Conservation (phyloP, 2,888 invertebrate species). For the Lasioglossum leucozonium region DNA sequence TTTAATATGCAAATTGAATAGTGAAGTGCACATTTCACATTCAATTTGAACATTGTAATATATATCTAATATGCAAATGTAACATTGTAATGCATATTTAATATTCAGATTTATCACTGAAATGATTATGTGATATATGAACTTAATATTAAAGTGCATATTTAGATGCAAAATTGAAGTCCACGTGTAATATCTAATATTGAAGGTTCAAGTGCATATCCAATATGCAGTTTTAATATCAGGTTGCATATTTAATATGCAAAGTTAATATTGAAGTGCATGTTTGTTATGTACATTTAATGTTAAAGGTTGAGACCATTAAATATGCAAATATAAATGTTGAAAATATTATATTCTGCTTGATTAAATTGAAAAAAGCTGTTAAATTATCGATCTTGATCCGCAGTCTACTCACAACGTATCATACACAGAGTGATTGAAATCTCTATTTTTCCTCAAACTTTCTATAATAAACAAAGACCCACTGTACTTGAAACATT, state of each 20-base stretch:
- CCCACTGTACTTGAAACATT: conserved; percentile 20
- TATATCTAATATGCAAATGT: not conserved
- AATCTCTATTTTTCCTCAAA: conserved; percentile 8
- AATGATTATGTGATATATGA: not conserved
- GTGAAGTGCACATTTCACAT: not conserved
- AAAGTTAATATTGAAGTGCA: not conserved
- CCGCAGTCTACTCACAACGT: not conserved
- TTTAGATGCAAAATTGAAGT: not conserved
- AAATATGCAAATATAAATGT: not conserved
- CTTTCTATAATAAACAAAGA: not conserved
- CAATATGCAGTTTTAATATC: not conserved
- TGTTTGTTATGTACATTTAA: not conserved
- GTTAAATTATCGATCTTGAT: not conserved
- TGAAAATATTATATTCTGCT: not conserved
- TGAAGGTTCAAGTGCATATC: not conserved
- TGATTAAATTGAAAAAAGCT: not conserved
- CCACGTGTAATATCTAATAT: not conserved
- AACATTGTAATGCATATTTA: not conserved
- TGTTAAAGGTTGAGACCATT: not conserved
- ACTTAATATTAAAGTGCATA: not conserved
- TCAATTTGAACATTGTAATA: not conserved
- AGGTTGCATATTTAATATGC: not conserved
- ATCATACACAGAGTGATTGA: not conserved
- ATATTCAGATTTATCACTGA: not conserved
- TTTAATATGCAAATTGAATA: not conserved